Evolutionary conservation across 2,888 invertebrate genomes (phyloP).

Genomic region (Trissonchulus sp.): DNA sequence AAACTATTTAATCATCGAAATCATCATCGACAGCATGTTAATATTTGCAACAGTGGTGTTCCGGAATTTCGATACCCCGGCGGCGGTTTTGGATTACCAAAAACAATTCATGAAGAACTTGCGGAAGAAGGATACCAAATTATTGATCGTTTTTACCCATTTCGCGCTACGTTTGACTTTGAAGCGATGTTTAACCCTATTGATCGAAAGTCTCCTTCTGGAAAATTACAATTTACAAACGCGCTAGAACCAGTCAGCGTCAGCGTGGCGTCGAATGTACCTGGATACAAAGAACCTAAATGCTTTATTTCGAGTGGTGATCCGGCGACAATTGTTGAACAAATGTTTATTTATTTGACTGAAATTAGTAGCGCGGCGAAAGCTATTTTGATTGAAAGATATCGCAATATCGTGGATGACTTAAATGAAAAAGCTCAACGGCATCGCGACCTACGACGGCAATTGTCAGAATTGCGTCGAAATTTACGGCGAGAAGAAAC

Average conservation of each 20-base stretch:
- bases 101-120: constrained; percentile 11
- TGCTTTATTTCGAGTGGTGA: too few relatives aligned
- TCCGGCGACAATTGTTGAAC: background rate
- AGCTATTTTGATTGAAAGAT: background rate
- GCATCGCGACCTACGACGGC: too few relatives aligned
- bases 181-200: background rate
- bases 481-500: background rate
- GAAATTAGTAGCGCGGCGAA: background rate
- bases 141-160: constrained; percentile 3
- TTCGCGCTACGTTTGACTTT: constrained; percentile 16
- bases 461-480: background rate
- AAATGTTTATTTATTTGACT: too few relatives aligned
- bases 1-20: too few relatives aligned
- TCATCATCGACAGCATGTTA: background rate
- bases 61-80: too few relatives aligned
- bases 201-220: too few relatives aligned
- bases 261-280: too few relatives aligned
- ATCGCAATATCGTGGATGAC: background rate
- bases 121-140: constrained; percentile 7
- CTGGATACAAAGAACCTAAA: too few relatives aligned
- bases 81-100: constrained; percentile 15
- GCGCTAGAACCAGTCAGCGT: too few relatives aligned
- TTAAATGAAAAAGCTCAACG: too few relatives aligned
- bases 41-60: background rate
- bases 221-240: too few relatives aligned